Base-by-base conservation (phyloP, 2,888 invertebrate genomes). In the Azorinus chamasolen region DNA sequence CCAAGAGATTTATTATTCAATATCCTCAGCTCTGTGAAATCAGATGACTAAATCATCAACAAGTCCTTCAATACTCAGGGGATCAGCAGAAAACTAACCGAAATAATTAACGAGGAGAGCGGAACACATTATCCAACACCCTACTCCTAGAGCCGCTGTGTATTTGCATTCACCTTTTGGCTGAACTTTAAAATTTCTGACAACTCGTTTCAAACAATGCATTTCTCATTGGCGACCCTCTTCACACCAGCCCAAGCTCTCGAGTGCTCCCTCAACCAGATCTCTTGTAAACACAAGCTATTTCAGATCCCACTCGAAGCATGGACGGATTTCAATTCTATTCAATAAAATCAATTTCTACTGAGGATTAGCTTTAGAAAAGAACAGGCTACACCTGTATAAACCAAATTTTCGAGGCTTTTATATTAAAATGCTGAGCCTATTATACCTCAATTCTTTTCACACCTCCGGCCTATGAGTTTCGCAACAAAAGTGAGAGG, bases 331-430 rank as follows among this genome's bases (percentile, higher is more conserved):
- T 81, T 81, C 78, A 81, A 81, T 75, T 74, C 81, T 75, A 57
- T 72, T 78, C 78, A 81, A 81, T 81, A 81, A 81, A 81, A 81
- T 81, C 81, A 81, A 81, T 78, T 81, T 78, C 81, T 72, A 71
- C 74, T 78, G 62, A 20, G 74, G 77, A 81, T 81, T 81, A 81
- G 69, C 64, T 51, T 48, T 59, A 63, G 72, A 78, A 78, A 74
- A 63, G 51, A 51, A 25, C 58, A 10, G 32, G 43, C 64, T 65
- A 81, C 80, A 81, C 81, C 81, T 81, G 81, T 72, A 81, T 69
- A 81, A 78, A 75, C 78, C 53, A 39, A 70, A 71, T 53, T 66
- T 54, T 59, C 46, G 58, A 61, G 63, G 69, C 32, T 62, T 79
- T 79, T 74, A 79, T 74, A 70, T 68, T 54, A 58, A 66, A 66